Evolutionary conservation across 1,140 invertebrate genomes (phyloP), one percentile per base, ranked within the genome.

Genomic region (Ceratina australensis): DNA sequence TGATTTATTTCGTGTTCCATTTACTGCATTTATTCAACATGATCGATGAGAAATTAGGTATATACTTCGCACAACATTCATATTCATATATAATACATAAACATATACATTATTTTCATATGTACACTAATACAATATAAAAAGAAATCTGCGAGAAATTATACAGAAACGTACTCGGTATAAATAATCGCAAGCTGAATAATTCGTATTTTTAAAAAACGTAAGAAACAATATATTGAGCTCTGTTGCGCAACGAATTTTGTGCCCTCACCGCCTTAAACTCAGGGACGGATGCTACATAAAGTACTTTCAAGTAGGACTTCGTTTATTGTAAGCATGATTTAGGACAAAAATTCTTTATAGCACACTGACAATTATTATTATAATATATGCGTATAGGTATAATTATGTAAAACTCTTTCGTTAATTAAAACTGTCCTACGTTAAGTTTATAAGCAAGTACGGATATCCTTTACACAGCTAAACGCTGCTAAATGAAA

Each of bases 231-330:
- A 52, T 65, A 54, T 71, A 64, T 26, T 22, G 47, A 77, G 26
- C 22, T 33, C 28, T 16, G 64, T 66, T 66, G 24, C 42, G 22
- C 33, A 54, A 77, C 13, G 16, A 78, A 67, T 76, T 42, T 68
- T 77, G 54, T 60, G 59, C 22, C 65, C 50, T 24, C 10, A 42
- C 33, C 52, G 26, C 57, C 16, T 81, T 52, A 61, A 24, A 18
- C 42, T 72, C 28, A 50, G 26, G 57, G 67, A 77, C 63, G 79
- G 79, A 81, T 63, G 18, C 33, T 63, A 66, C 12, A 22, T 78
- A 73, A 49, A 7, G 28, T 77, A 60, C 49, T 49, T 66, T 63
- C 59, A 50, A 22, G 28, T n/a, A 63, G 26, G 13, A 42, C 8
- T 60, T 73, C 64, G 28, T 33, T 16, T n/a, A 42, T 47, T 54